Conservation (phyloP, 1,140 invertebrate genomes). For the Cyphomyrmex costatus region DNA sequence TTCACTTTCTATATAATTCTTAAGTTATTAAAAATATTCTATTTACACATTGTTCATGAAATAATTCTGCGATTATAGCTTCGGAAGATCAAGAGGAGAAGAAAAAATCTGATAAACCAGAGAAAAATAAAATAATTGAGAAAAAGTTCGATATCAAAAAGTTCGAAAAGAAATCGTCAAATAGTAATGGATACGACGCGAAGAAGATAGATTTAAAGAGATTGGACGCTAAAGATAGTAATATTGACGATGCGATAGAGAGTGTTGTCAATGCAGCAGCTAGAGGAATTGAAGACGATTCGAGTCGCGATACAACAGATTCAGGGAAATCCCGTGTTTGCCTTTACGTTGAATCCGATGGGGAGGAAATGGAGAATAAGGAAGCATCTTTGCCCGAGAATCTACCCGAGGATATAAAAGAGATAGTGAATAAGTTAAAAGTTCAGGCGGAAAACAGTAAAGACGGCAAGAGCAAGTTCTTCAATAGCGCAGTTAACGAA, state of each 20-base stretch:
- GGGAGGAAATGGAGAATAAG: slow-evolving; percentile 83
- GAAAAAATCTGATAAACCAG: slow-evolving; percentile 80
- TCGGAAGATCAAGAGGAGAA: slow-evolving; percentile 82
- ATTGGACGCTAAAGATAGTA: slow-evolving; percentile 79
- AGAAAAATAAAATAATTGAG: slow-evolving; percentile 70
- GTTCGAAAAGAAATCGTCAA: slow-evolving; percentile 79
- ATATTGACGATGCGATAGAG: slow-evolving; percentile 87
- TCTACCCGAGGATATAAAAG: slow-evolving; percentile 88
- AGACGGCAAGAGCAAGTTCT: slow-evolving; percentile 90
- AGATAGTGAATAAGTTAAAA: slow-evolving; percentile 88
- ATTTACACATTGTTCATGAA: neutral
- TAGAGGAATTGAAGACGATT: slow-evolving; percentile 83
- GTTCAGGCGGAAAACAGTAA: slow-evolving; percentile 86
- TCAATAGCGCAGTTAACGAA: slow-evolving; percentile 88
- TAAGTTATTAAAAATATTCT: slow-evolving; percentile 20
- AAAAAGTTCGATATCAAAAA: slow-evolving; percentile 84
- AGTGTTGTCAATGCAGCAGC: slow-evolving; percentile 87
- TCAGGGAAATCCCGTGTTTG: slow-evolving; percentile 81
- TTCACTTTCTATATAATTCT: neutral
- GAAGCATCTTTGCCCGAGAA: slow-evolving; percentile 88
- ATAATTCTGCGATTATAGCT: slow-evolving; percentile 52
- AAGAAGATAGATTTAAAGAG: slow-evolving; percentile 82
- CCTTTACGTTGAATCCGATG: slow-evolving; percentile 81
- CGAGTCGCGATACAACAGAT: slow-evolving; percentile 85
- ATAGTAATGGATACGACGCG: slow-evolving; percentile 79